Evolutionary conservation across 2,888 invertebrate genomes (phyloP).

Genomic region (Brenthis daphne): DNA sequence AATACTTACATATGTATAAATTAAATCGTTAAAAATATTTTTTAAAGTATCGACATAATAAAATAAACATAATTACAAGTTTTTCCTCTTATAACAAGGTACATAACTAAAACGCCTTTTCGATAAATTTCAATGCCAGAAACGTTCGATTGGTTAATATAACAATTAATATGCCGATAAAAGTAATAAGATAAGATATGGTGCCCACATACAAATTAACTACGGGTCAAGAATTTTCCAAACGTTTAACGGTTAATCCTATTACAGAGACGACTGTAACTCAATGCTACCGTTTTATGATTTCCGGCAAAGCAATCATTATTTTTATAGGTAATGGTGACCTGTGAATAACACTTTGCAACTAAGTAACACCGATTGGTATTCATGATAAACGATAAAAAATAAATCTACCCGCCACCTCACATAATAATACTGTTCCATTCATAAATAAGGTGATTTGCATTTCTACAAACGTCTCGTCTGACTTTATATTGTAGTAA

Average conservation of each 20-base stretch:
- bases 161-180: conserved; percentile 32
- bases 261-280: conserved; percentile 26
- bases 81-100: background rate
- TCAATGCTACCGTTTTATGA: conserved; percentile 51
- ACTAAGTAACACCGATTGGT: conserved; percentile 47
- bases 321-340: conserved; percentile 51
- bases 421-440: conserved; percentile 31
- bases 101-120: background rate
- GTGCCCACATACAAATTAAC: conserved; percentile 27
- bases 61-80: background rate
- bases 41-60: background rate
- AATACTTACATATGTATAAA: too few species aligned
- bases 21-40: too few species aligned
- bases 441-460: conserved; percentile 8
- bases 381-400: conserved; percentile 38
- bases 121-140: conserved; percentile 6
- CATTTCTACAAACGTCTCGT: conserved; percentile 4
- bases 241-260: conserved; percentile 29
- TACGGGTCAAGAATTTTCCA: conserved; percentile 26
- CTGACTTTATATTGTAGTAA: background rate
- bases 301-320: conserved; percentile 57
- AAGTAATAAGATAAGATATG: conserved; percentile 33
- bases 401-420: conserved; percentile 36
- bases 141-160: conserved; percentile 20
- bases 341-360: conserved; percentile 46